Conservation (phyloP, 2,113 vertebrate species). For the Setophaga coronata region DNA sequence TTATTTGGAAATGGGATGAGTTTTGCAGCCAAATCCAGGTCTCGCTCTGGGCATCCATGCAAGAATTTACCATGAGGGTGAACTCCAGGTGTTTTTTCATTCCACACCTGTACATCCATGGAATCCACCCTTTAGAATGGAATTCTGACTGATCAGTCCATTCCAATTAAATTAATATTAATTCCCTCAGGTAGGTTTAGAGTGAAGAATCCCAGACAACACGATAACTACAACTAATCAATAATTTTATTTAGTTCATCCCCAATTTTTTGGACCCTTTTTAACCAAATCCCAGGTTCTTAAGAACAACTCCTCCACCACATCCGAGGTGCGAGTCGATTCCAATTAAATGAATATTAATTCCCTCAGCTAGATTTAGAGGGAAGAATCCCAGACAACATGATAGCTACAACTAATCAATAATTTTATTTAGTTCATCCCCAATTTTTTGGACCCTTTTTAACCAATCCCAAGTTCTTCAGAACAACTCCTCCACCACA, state of each 20-base stretch:
- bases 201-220: neutral
- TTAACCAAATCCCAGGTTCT: neutral
- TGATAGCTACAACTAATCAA: accelerated
- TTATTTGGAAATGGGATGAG: neutral
- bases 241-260: accelerated
- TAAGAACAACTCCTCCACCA: neutral
- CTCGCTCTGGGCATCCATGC: neutral
- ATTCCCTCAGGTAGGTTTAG: neutral
- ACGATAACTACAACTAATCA: accelerated
- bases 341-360: neutral
- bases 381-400: neutral
- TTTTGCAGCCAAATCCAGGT: neutral
- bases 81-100: neutral
- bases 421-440: accelerated
- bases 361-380: neutral
- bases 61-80: neutral
- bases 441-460: neutral
- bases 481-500: neutral
- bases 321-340: accelerated
- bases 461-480: neutral
- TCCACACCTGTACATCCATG: neutral
- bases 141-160: neutral
- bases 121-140: neutral
- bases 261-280: neutral
- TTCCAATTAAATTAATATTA: neutral